Conservation (phyloP, 2,113 vertebrate species). For the Glareola pratincola region DNA sequence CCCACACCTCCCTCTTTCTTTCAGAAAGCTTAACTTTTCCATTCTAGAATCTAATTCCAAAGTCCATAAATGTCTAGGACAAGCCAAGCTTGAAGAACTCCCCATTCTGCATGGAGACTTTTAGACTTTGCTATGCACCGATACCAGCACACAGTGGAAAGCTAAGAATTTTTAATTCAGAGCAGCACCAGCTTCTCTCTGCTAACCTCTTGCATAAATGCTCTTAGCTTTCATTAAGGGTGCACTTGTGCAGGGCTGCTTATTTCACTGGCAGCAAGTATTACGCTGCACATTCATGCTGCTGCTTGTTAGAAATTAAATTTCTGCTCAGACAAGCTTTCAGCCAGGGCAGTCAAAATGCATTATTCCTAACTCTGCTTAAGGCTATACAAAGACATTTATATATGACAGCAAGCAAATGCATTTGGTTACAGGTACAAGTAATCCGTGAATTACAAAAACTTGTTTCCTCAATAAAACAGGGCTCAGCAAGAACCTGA, state of each 20-base stretch:
- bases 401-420: neutral
- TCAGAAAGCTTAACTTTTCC: neutral
- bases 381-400: neutral
- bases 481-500: neutral
- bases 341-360: neutral
- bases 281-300: neutral
- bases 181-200: neutral
- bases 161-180: neutral
- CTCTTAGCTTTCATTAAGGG: neutral
- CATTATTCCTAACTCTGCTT: neutral
- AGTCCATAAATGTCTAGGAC: neutral
- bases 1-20: neutral
- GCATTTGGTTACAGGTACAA: neutral
- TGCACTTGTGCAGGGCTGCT: neutral
- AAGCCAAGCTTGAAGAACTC: neutral
- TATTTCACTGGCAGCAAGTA: neutral
- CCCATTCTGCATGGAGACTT: neutral
- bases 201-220: neutral
- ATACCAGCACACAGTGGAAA: neutral
- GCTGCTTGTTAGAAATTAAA: neutral
- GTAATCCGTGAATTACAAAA: neutral
- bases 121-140: neutral
- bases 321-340: neutral
- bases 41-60: neutral
- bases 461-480: neutral